These are phyloP conservation scores for Zygogramma bicolorata DNA, from an alignment of 2,888 invertebrate genomes.

Conservation along the genomic window DNA sequence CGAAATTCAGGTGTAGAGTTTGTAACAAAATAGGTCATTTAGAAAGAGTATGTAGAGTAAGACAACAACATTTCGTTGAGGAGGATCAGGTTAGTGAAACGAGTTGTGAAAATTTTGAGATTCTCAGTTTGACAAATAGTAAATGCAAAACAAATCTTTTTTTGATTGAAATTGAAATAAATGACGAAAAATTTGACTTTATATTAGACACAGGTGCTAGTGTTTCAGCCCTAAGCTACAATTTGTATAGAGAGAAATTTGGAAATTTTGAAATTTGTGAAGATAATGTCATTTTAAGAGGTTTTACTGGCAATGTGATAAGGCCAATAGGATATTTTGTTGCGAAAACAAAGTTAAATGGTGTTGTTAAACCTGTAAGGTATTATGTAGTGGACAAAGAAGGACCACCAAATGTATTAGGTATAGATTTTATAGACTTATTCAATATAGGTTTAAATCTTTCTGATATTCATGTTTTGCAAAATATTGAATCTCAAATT, in stretches of 20 bases:
- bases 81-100: neutral
- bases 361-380: neutral
- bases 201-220: too few relatives aligned
- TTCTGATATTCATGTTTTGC: neutral
- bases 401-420: constrained; percentile 1
- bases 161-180: neutral
- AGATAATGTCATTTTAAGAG: neutral
- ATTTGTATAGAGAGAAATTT: too few relatives aligned
- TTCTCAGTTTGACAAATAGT: neutral
- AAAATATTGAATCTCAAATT: too few relatives aligned
- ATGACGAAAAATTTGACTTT: too few relatives aligned
- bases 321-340: neutral
- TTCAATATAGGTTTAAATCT: constrained; percentile 2
- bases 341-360: neutral
- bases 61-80: neutral
- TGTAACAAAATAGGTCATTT: neutral
- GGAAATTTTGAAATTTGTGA: too few relatives aligned
- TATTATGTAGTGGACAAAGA: constrained; percentile 10
- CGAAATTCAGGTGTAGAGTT: neutral
- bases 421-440: constrained; percentile 1
- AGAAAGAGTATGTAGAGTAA: neutral
- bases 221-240: too few relatives aligned
- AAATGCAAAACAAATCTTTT: neutral
- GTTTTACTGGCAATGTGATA: neutral
- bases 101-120: neutral